Evolutionary conservation across 2,888 invertebrate genomes (phyloP).

Genomic region (Aquatica leii): DNA sequence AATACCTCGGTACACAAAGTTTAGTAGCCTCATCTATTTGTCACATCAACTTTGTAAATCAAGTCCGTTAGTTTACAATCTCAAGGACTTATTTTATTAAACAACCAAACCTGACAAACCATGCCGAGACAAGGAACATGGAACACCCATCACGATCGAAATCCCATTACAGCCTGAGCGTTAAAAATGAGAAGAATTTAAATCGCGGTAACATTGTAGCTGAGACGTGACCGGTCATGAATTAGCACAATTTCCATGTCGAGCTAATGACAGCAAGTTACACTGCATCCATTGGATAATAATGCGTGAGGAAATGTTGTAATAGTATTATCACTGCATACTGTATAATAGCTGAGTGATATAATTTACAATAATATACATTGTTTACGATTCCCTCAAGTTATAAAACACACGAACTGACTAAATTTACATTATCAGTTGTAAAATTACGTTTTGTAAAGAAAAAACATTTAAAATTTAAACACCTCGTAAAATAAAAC

Average conservation of each 20-base stretch:
- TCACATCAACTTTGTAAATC: constrained; percentile 23
- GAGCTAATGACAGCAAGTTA: constrained; percentile 39
- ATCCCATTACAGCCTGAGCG: constrained; percentile 52
- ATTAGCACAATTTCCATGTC: constrained; percentile 44
- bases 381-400: too few species aligned
- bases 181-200: constrained; percentile 54
- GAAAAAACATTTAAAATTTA: too few species aligned
- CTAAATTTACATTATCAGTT: too few species aligned
- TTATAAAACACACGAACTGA: too few species aligned
- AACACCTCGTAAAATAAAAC: too few species aligned
- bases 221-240: constrained; percentile 45
- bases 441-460: too few species aligned
- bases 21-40: constrained; percentile 4
- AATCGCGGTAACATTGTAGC: constrained; percentile 48
- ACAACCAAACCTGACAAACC: constrained; percentile 51
- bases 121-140: constrained; percentile 51
- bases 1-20: constrained; percentile 3
- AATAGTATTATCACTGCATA: constrained; percentile 4
- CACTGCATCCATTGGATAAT: constrained; percentile 17
- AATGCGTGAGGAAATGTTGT: constrained; percentile 12
- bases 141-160: constrained; percentile 57
- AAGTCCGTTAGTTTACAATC: constrained; percentile 45
- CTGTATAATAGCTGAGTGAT: too few species aligned
- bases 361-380: too few species aligned
- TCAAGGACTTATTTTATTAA: constrained; percentile 38